Evolutionary conservation across 2,888 invertebrate genomes (phyloP), one percentile per base, ranked within the genome.

Genomic region (Melipona bicolor): DNA sequence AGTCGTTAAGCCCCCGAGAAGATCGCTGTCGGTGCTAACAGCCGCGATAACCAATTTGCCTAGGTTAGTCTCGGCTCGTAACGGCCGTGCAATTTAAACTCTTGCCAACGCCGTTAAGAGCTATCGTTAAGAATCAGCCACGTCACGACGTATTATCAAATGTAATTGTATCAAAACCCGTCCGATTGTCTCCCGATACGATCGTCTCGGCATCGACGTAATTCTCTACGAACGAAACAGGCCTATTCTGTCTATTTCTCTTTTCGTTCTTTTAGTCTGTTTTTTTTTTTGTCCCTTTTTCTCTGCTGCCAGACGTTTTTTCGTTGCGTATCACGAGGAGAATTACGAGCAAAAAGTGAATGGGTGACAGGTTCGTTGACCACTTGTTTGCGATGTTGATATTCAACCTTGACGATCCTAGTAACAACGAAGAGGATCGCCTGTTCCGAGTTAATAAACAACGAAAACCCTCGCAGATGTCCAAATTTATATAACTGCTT

Each of bases 301-400:
- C 5, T 15, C 21, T 9, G 11, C 21, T 15, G 11, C 13, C 24
- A 21, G 4, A 50, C 19, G 49, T 65, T 27, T 27, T 27, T 27
- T 64, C 50, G 49, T 50, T 36, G 61, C 62, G 43, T 69, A 79
- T 79, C 68, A 68, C 65, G 65, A 36, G 36, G n/a, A 50, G 32
- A 69, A 13, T 68, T 4, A 24, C 65, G 74, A 32, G 81, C 78
- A 87, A 86, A 87, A 88, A 86, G 84, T 80, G 77, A 85, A 85
- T 82, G 82, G 80, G 65, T 32, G 81, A 73, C 61, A 76, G 50
- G 87, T 85, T 87, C 81, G 70, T 84, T 70, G 85, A 88, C 81
- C 85, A 73, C 43, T 72, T 68, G 24, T 77, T 81, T 62, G 70
- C 75, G 76, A 71, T 79, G 71, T 77, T 87, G 83, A 88, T 80